Percentiles rank a stretch among this genome's conserved stretches.
Evolutionary conservation across 2,797 vertebrate species (phyloP).

Genomic region (Scomberomorus guttatus): DNA sequence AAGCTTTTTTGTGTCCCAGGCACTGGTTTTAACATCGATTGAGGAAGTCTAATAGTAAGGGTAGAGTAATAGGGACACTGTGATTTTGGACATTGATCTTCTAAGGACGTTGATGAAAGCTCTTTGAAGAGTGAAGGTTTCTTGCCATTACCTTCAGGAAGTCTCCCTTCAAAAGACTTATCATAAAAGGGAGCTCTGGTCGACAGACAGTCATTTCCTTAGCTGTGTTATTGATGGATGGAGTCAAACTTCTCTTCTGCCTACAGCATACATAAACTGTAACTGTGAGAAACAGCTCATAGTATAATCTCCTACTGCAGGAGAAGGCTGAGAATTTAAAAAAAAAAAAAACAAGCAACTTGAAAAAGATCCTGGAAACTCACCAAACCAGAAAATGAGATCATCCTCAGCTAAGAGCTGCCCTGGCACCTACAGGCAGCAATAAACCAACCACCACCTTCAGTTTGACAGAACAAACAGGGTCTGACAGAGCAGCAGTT

Average conservation of each 20-base stretch:
- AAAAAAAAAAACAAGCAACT: slow-evolving; percentile 40
- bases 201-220: slow-evolving; percentile 36
- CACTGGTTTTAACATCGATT: slow-evolving; percentile 6
- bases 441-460: slow-evolving; percentile 56
- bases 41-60: background rate
- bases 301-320: slow-evolving; percentile 40
- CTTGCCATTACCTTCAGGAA: slow-evolving; percentile 17
- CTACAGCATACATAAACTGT: slow-evolving; percentile 36
- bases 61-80: background rate
- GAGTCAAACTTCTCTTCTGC: slow-evolving; percentile 34
- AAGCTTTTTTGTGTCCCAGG: slow-evolving; percentile 9
- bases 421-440: slow-evolving; percentile 51
- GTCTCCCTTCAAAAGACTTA: slow-evolving; percentile 16
- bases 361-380: slow-evolving; percentile 56
- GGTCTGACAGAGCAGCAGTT: slow-evolving; percentile 25
- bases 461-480: slow-evolving; percentile 52
- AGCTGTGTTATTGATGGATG: slow-evolving; percentile 34
- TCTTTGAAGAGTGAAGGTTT: background rate
- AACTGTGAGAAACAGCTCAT: slow-evolving; percentile 44
- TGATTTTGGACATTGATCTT: background rate
- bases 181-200: slow-evolving; percentile 12
- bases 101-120: slow-evolving; percentile 1
- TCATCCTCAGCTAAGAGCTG: slow-evolving; percentile 54
- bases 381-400: slow-evolving; percentile 54
- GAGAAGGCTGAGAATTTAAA: slow-evolving; percentile 13